A percentile compares a stretch with the other conserved stretches of the same genome.
Conservation (phyloP, 2,797 vertebrate species). For the Streptopelia turtur region DNA sequence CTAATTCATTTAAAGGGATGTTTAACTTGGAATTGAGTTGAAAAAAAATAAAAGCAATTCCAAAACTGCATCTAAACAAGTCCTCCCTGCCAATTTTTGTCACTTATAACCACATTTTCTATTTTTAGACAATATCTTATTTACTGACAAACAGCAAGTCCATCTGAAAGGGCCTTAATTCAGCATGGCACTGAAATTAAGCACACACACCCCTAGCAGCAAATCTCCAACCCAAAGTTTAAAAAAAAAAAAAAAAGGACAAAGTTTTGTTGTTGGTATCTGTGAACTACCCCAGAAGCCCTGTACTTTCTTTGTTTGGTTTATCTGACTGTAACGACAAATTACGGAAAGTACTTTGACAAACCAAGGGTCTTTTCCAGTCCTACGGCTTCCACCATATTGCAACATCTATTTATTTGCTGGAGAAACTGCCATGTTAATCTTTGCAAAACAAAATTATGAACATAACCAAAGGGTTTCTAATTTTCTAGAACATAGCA, state of each 20-base stretch:
- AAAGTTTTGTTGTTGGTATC: neutral
- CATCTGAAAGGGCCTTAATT: neutral
- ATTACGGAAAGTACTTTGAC: neutral
- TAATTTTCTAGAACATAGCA: neutral
- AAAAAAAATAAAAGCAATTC: constrained; percentile 29
- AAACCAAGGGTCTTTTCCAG: neutral
- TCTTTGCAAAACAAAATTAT: neutral
- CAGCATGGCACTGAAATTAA: neutral
- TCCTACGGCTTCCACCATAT: neutral
- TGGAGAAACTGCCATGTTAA: neutral
- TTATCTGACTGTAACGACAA: neutral
- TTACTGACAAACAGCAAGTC: neutral
- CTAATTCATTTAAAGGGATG: constrained; percentile 47
- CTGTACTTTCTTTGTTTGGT: neutral
- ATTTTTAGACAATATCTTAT: neutral
- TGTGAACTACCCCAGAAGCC: neutral
- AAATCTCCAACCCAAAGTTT: neutral
- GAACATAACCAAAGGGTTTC: neutral
- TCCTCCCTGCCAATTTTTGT: constrained; percentile 10
- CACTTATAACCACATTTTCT: neutral
- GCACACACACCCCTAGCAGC: neutral
- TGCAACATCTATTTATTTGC: neutral
- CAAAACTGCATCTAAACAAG: constrained; percentile 2
- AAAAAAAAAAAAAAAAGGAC: neutral
- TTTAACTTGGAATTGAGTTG: neutral